Base-by-base conservation (phyloP, 1,140 invertebrate genomes). In the Watersipora subatra region DNA sequence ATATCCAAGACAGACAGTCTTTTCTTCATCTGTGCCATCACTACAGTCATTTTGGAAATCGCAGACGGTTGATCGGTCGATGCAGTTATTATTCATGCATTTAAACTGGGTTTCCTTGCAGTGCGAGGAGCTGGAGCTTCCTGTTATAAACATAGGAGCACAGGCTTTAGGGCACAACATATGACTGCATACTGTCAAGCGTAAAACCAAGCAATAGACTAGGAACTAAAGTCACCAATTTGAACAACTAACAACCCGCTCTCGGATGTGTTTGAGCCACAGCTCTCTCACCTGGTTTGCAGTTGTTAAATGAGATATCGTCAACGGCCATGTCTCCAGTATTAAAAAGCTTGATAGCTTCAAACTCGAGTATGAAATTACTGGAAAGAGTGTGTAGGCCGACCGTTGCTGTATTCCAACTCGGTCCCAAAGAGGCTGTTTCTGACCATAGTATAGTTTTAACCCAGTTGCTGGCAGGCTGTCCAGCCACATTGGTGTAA, bases 251-350 rank as follows among this genome's bases (percentile, higher is more conserved):
- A n/a, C n/a, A n/a, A n/a, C n/a, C n/a, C n/a, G n/a, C n/a, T n/a
- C n/a, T n/a, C n/a, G n/a, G n/a, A n/a, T n/a, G n/a, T n/a, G n/a
- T n/a, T n/a, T n/a, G n/a, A n/a, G n/a, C n/a, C n/a, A n/a, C n/a
- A n/a, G n/a, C n/a, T n/a, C n/a, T 46, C 7, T 28, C 22, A 59
- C 58, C 58, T 59, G 22, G 24, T 28, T 66, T 68, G 69, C 77
- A 79, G 28, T 72, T 70, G 15, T 61, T 66, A 63, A 77, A 78
- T 20, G 64, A 57, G 1, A 79, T 71, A 65, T 79, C 76, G 66
- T 78, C 76, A 58, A 79, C 69, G 7, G 75, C 77, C 67, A 76
- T 73, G 55, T 73, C 73, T 24, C 68, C 71, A 27, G 73, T 67
- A 29, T 64, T 65, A 30, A 66, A 58, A 56, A 66, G 65, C 24